Conservation (phyloP, 2,113 vertebrate species). For the Plecturocebus donacophilus region DNA sequence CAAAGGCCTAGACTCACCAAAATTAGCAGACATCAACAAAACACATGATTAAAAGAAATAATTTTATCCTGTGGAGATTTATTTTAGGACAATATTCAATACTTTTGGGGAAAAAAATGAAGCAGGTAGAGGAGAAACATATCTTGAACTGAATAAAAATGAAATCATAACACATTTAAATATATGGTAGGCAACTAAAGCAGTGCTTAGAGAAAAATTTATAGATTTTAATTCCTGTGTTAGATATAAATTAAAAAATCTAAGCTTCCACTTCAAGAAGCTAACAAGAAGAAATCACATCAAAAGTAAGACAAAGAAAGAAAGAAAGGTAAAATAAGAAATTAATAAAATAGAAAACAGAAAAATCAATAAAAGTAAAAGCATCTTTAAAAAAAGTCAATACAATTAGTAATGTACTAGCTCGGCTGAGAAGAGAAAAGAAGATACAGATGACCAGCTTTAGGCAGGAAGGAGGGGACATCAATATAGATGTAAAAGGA, state of each 20-base stretch:
- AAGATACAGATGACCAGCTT: not conserved
- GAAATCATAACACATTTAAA: not conserved
- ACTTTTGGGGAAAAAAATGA: not conserved
- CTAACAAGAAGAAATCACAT: not conserved
- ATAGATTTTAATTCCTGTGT: not conserved
- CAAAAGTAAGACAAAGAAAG: not conserved
- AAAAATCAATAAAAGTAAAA: not conserved
- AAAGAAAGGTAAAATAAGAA: not conserved
- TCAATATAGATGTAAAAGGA: not conserved
- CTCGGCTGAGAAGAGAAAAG: not conserved
- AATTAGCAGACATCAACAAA: constrained; percentile 24
- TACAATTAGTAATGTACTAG: not conserved
- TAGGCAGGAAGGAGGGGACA: not conserved
- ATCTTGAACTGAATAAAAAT: constrained; percentile 4
- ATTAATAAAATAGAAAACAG: not conserved
- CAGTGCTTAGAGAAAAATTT: not conserved
- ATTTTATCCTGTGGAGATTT: not conserved
- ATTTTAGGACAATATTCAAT: not conserved
- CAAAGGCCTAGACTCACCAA: not conserved
- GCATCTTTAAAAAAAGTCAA: not conserved
- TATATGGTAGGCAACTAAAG: not conserved
- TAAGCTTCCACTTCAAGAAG: not conserved
- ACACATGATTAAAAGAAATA: not conserved
- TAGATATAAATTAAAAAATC: not conserved
- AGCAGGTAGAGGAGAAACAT: not conserved